phyloP scores from a whole-genome alignment of 1,140 invertebrate genomes.

The Teleogryllus occipitalis region DNA sequence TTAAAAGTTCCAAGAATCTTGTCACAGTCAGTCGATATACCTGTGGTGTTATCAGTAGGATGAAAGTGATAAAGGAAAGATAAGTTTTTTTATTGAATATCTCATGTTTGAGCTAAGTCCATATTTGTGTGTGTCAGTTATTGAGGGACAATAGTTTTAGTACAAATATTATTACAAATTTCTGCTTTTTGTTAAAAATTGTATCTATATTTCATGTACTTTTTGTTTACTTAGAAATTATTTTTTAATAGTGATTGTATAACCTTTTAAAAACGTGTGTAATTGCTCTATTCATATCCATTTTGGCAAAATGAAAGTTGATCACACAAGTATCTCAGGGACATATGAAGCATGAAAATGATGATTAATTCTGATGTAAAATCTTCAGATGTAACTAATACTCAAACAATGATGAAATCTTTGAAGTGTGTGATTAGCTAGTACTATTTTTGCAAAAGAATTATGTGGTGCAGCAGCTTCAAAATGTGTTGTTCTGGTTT shows the following conservation, averaged over 20 bases:
- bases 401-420: background rate
- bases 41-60: background rate
- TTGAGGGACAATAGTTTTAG: background rate
- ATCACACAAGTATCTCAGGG: background rate
- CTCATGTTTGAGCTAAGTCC: background rate
- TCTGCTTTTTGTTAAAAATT: background rate
- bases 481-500: slow-evolving; percentile 17
- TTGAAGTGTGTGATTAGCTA: background rate
- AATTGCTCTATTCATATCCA: no score
- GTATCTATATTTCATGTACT: background rate
- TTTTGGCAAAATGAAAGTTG: no score
- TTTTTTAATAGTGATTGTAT: background rate
- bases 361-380: background rate
- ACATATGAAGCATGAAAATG: background rate
- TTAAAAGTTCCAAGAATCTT: no score
- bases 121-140: background rate
- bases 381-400: background rate
- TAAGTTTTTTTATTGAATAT: background rate
- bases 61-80: background rate
- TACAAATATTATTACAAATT: background rate
- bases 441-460: background rate
- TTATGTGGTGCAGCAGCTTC: slow-evolving; percentile 8
- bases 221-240: background rate
- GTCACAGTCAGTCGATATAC: background rate
- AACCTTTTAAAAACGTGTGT: no score